These are phyloP conservation scores for Oscheius sp. DNA, from an alignment of 2,888 invertebrate species.

Conservation along the genomic window DNA sequence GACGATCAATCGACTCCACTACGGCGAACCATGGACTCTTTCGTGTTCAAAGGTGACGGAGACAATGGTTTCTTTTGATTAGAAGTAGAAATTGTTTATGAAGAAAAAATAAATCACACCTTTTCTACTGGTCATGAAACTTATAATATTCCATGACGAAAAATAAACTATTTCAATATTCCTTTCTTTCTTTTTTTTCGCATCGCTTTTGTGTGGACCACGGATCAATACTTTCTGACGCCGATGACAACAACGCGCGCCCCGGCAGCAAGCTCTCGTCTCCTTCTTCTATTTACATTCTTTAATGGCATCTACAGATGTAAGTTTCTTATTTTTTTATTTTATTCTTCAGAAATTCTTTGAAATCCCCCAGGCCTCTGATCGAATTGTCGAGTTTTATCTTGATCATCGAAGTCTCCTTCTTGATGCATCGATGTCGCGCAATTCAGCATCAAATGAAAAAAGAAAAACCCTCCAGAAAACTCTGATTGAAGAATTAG, in stretches of 20 bases:
- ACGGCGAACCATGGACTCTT: constrained; percentile 1
- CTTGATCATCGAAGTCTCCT: background rate
- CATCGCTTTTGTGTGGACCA: too few species aligned
- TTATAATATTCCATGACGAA: too few species aligned
- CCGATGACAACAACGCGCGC: background rate
- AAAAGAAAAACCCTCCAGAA: background rate
- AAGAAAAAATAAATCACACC: too few species aligned
- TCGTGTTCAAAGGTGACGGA: background rate
- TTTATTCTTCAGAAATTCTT: background rate
- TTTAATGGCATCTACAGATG: background rate
- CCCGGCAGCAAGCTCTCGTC: background rate
- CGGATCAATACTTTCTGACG: too few species aligned
- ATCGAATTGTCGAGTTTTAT: background rate
- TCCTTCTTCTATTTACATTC: background rate
- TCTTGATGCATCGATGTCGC: background rate
- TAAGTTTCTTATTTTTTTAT: background rate
- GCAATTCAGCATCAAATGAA: background rate
- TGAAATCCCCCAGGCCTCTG: background rate
- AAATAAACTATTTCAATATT: too few species aligned
- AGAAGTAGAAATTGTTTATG: background rate
- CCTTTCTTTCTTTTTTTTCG: too few species aligned
- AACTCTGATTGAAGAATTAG: background rate
- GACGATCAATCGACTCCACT: constrained; percentile 6
- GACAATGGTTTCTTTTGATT: background rate
- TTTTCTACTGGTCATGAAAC: too few species aligned